Percentiles rank a stretch among this genome's conserved stretches.
These are phyloP conservation scores for Thalassophryne amazonica DNA, from an alignment of 2,797 vertebrate genomes.

Conservation along the genomic window DNA sequence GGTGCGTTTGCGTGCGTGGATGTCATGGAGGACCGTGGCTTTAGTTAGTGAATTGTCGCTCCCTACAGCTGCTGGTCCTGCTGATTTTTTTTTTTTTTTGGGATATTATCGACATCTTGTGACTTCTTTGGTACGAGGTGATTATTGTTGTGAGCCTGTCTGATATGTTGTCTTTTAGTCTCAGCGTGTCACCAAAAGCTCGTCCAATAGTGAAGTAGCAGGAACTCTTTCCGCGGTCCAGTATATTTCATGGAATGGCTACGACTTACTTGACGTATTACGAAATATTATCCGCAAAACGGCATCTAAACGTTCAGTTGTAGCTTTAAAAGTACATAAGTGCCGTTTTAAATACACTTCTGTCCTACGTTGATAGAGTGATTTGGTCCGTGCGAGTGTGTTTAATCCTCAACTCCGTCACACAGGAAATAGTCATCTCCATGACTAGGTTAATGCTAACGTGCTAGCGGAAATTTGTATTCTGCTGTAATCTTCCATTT, in stretches of 20 bases:
- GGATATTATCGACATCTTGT: background rate
- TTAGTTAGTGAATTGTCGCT: conserved; percentile 33
- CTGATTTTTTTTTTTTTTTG: too few relatives aligned
- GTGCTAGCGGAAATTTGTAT: background rate
- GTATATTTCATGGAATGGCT: conserved; percentile 39
- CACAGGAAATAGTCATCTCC: conserved; percentile 30
- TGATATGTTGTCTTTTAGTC: background rate
- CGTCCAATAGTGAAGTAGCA: conserved; percentile 30
- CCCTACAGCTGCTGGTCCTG: background rate
- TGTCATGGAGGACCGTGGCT: conserved; percentile 55
- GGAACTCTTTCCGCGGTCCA: conserved; percentile 12
- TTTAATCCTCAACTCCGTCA: background rate
- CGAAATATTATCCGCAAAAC: background rate
- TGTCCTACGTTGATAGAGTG: background rate
- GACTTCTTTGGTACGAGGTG: conserved; percentile 12
- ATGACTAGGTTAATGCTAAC: background rate
- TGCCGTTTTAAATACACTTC: background rate
- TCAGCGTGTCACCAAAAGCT: conserved; percentile 15
- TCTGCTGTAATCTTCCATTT: too few relatives aligned
- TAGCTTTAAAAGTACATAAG: background rate
- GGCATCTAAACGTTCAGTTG: background rate
- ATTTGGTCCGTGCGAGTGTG: background rate
- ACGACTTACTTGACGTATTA: background rate
- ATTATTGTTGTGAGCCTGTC: conserved; percentile 44
- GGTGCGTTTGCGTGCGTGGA: conserved; percentile 54